Base-by-base conservation (phyloP, 1,140 invertebrate species). In the Thalassaphorura encarpata region DNA sequence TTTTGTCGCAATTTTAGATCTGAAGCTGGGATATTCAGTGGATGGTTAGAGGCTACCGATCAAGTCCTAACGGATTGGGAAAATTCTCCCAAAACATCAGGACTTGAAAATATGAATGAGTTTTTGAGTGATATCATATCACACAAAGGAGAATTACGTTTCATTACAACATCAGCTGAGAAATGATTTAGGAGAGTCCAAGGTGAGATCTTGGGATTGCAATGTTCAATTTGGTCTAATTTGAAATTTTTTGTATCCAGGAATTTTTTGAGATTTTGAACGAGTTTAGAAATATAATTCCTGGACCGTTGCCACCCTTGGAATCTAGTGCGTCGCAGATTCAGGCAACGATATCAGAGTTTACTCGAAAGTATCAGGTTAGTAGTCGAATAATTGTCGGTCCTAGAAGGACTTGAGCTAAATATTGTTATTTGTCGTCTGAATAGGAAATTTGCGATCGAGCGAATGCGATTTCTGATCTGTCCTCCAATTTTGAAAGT, bases 81-180 rank as follows among this genome's bases (percentile, higher is more conserved):
- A 65, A 76, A 83, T n/a, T 82, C 84, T 1, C 69, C 92, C 3
- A 83, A 83, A 0, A 84, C 54, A 1, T 60, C 55, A 39, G 55
- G 58, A 21, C 69, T 90, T 50, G 85, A 90, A 54, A 79, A 80
- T 13, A 83, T 84, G 2, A 79, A 85, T 31, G 86, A 90, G 59
- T 91, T 97, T 71, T 82, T 90, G n/a, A 86, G 83, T 52, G 91
- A 97, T 71, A 88, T 96, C 0, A 91, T 95, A 64, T 84, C 89
- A 1, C 91, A 95, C 67, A 89, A 95, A 71, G 92, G 89, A 1
- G 92, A 97, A 73, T 73, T 95, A 1, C 76, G 91, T 24, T 96
- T 94, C 69, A 90, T 95, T 54, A 91, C 89, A 1, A 93, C 95
- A 84, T 83, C 88, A 0, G 89, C 88, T 0, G 89, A 95, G 73